Base-by-base conservation (phyloP, 1,140 invertebrate genomes). In the Drosophila trapezifrons region DNA sequence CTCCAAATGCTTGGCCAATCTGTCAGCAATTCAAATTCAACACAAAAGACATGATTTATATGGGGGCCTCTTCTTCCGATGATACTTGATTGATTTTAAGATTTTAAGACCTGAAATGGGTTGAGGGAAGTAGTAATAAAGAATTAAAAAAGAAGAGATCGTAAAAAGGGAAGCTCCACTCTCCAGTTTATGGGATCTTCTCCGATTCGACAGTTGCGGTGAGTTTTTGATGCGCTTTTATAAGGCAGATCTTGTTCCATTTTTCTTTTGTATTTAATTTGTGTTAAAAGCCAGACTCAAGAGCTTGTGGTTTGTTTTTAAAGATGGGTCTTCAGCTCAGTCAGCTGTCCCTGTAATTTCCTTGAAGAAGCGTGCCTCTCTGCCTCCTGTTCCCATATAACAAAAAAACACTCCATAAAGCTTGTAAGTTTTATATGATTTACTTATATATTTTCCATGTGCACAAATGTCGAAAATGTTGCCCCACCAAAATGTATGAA, bases 391-490 rank as follows among this genome's bases (percentile, higher is more conserved):
- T 27, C n/a, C 56, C 20, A 8, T n/a, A 10, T n/a, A n/a, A n/a
- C n/a, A 17, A 35, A 69, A 70, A 69, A 64, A 57, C 60, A 52
- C 8, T n/a, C 35, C n/a, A 17, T 6, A 42, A 3, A 7, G 8
- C 13, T 6, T 47, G 49, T 85, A 43, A 65, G 67, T 85, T 86
- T 78, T 76, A 85, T 85, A 85, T 86, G 66, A 75, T 86, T 86
- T 86, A 85, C 74, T 85, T 85, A 57, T 87, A 86, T 86, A 86
- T 86, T 86, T 80, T 83, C 63, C 79, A 73, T 73, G 83, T 78
- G 84, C 82, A 87, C 82, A 82, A 87, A 87, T 78, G 80, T 83
- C 84, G 66, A 86, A 83, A 82, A 70, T 71, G 49, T 52, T 20
- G 64, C 64, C 67, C 67, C 67, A 70, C 51, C 67, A 70, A 57